phyloP scores from a whole-genome alignment of 2,888 invertebrate species.

The Isoperla grammatica region DNA sequence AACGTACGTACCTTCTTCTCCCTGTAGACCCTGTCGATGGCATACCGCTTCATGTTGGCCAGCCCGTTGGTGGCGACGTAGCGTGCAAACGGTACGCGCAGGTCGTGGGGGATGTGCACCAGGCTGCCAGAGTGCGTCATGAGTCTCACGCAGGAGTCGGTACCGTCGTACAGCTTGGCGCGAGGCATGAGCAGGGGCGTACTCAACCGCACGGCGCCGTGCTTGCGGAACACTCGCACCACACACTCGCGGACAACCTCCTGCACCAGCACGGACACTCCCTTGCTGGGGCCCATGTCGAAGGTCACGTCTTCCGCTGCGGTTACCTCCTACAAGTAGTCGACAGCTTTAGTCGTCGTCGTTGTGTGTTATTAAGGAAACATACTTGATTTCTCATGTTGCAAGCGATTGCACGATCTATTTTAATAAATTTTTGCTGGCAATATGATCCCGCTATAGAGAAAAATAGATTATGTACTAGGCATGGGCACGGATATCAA shows the following conservation, averaged over 20 bases:
- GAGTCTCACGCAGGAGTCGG: constrained; percentile 62
- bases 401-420: too few species aligned
- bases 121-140: constrained; percentile 86
- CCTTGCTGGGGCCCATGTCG: constrained; percentile 56
- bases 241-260: constrained; percentile 43
- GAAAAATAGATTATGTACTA: too few species aligned
- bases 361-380: constrained; percentile 7
- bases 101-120: constrained; percentile 78
- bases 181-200: constrained; percentile 79
- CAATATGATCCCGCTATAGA: too few species aligned
- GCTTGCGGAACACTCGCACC: constrained; percentile 59
- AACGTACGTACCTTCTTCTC: constrained; percentile 56
- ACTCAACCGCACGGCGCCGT: constrained; percentile 72
- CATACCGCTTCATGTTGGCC: constrained; percentile 73
- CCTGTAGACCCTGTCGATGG: constrained; percentile 80
- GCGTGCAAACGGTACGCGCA: constrained; percentile 73
- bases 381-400: background rate
- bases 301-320: constrained; percentile 75
- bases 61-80: constrained; percentile 76
- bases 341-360: too few species aligned
- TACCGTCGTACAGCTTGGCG: constrained; percentile 51
- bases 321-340: constrained; percentile 50
- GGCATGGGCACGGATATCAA: too few species aligned
- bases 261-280: constrained; percentile 43
- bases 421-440: too few species aligned